Conservation (phyloP, 2,888 invertebrate genomes). For the Apodemia mormo region DNA sequence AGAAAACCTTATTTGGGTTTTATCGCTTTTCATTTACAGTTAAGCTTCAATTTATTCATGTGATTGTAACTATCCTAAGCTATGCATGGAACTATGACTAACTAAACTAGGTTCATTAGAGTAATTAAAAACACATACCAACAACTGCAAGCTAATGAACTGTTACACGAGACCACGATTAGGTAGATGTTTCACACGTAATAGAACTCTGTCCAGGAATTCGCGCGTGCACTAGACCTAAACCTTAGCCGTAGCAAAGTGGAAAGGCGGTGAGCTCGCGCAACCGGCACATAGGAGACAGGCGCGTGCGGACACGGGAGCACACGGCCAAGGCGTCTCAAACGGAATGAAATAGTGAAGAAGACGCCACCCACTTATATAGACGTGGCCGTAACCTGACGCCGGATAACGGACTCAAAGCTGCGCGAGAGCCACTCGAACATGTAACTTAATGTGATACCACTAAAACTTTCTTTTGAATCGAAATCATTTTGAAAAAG, state of each 20-base stretch:
- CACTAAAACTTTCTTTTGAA: conserved; percentile 25
- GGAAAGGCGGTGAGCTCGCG: conserved; percentile 50
- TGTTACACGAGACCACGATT: conserved; percentile 57
- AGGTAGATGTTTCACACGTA: conserved; percentile 59
- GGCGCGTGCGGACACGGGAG: conserved; percentile 50
- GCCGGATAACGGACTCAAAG: conserved; percentile 77
- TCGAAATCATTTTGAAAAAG: conserved; percentile 58
- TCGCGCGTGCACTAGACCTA: conserved; percentile 65
- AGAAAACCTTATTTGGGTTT: neutral
- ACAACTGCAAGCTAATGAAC: conserved; percentile 36
- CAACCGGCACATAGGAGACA: conserved; percentile 51
- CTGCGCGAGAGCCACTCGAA: conserved; percentile 52
- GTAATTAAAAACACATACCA: conserved; percentile 33
- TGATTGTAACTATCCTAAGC: neutral
- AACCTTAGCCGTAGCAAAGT: conserved; percentile 46
- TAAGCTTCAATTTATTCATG: neutral
- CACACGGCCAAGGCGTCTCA: conserved; percentile 68
- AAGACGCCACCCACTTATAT: conserved; percentile 80
- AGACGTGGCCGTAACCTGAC: conserved; percentile 81
- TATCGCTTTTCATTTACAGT: conserved; percentile 1
- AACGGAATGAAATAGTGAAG: conserved; percentile 81
- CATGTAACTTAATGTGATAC: conserved; percentile 43
- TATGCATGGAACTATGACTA: neutral
- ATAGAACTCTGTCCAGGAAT: conserved; percentile 63
- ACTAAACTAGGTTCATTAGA: conserved; percentile 18